These are phyloP conservation scores for Lycaon pictus DNA, from an alignment of 2,113 vertebrate species.

Conservation along the genomic window DNA sequence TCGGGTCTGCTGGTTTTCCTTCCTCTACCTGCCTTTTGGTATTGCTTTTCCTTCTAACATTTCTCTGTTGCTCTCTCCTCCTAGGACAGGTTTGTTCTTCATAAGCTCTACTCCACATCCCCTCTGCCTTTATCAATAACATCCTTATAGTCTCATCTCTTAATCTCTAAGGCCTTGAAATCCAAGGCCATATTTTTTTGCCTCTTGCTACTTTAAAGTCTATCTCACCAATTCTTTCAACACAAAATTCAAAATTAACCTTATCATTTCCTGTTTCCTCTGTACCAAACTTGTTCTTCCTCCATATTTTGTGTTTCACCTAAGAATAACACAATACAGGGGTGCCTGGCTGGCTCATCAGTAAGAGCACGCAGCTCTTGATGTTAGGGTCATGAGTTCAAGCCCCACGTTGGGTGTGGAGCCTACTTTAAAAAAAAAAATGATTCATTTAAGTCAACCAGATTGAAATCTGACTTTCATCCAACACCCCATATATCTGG, in stretches of 20 bases:
- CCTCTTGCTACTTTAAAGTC: background rate
- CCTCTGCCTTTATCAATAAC: background rate
- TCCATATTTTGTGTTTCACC: constrained; percentile 5
- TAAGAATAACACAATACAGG: background rate
- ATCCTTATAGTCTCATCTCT: background rate
- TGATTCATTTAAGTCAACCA: background rate
- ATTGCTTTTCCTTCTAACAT: background rate
- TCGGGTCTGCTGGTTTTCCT: background rate
- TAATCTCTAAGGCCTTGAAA: background rate
- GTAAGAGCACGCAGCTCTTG: background rate
- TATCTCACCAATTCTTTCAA: background rate
- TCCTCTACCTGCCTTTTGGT: background rate
- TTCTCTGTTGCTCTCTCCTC: background rate
- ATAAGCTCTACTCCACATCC: background rate
- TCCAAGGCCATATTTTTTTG: constrained; percentile 19
- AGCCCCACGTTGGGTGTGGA: background rate
- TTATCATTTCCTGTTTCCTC: constrained; percentile 21
- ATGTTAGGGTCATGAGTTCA: background rate
- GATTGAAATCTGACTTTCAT: constrained; percentile 17
- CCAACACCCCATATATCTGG: background rate
- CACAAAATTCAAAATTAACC: background rate
- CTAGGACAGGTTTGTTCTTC: background rate
- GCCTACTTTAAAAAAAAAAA: background rate
- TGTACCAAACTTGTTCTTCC: background rate
- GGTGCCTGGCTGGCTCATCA: background rate